These are phyloP conservation scores for Scomber scombrus DNA, from an alignment of 2,113 vertebrate genomes.

Conservation along the genomic window DNA sequence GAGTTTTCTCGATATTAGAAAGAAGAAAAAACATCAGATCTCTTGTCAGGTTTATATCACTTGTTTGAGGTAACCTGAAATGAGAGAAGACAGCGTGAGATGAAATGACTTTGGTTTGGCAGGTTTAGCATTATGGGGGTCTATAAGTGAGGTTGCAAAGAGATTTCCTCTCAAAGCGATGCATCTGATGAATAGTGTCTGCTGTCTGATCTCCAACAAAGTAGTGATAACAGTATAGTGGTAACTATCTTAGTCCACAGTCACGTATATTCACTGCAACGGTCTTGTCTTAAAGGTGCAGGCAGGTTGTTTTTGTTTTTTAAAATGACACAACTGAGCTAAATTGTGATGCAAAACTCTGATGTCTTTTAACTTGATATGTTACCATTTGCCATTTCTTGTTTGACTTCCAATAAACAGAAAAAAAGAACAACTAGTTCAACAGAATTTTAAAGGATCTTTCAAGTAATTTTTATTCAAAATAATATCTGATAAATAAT, in stretches of 20 bases:
- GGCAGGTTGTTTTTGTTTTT: not conserved
- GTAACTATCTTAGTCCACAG: not conserved
- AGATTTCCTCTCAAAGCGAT: not conserved
- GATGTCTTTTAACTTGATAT: not conserved
- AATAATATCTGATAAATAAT: not conserved
- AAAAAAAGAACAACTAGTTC: not conserved
- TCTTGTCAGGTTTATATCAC: conserved; percentile 19
- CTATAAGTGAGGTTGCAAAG: not conserved
- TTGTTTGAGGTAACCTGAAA: conserved; percentile 18
- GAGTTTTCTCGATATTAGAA: conserved; percentile 14
- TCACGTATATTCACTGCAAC: not conserved
- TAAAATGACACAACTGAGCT: not conserved
- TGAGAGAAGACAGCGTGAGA: not conserved
- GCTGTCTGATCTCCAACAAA: conserved; percentile 11
- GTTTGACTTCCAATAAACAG: not conserved
- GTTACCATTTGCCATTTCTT: not conserved
- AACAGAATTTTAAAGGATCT: not conserved
- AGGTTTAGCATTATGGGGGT: not conserved
- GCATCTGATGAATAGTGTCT: conserved; percentile 1
- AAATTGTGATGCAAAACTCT: not conserved
- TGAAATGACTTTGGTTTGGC: not conserved
- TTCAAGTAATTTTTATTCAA: not conserved
- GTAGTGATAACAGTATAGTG: not conserved
- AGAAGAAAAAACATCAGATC: conserved; percentile 12
- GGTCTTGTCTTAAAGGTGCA: not conserved